These are phyloP conservation scores for Torymus tubicola DNA, from an alignment of 2,888 invertebrate genomes.

Conservation along the genomic window DNA sequence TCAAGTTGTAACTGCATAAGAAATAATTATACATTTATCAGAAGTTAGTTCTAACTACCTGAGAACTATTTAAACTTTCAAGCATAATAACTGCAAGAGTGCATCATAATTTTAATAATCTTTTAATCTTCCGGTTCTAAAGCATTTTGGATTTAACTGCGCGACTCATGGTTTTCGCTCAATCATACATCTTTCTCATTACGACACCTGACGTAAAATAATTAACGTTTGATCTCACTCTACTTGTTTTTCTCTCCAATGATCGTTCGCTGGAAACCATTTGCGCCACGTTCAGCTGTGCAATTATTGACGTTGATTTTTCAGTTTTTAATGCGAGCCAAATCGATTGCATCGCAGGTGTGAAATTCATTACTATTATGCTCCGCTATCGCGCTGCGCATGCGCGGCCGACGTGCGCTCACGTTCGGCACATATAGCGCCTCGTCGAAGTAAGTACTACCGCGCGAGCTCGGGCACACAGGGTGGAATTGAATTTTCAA, in stretches of 20 bases:
- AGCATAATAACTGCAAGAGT: no score
- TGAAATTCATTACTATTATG: background rate
- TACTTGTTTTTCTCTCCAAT: background rate
- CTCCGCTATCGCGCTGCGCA: no score
- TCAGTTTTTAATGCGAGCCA: background rate
- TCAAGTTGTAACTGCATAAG: no score
- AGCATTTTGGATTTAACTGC: no score
- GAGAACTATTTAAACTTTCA: no score
- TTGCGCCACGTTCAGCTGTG: background rate
- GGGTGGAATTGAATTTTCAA: constrained; percentile 38
- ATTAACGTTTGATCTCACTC: background rate
- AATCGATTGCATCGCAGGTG: constrained; percentile 14
- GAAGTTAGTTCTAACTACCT: background rate
- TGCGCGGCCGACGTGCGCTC: no score
- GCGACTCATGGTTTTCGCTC: no score
- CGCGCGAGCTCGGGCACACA: background rate
- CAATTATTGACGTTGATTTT: constrained; percentile 37
- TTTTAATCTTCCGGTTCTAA: no score
- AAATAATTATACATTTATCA: background rate
- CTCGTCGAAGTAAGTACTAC: background rate
- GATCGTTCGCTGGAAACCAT: constrained; percentile 31
- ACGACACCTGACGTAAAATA: no score
- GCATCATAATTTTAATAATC: no score
- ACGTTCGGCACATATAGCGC: background rate
- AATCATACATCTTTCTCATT: no score